Evolutionary conservation across 2,797 vertebrate species (phyloP).

Genomic region (Cryptoblepharus egeriae): DNA sequence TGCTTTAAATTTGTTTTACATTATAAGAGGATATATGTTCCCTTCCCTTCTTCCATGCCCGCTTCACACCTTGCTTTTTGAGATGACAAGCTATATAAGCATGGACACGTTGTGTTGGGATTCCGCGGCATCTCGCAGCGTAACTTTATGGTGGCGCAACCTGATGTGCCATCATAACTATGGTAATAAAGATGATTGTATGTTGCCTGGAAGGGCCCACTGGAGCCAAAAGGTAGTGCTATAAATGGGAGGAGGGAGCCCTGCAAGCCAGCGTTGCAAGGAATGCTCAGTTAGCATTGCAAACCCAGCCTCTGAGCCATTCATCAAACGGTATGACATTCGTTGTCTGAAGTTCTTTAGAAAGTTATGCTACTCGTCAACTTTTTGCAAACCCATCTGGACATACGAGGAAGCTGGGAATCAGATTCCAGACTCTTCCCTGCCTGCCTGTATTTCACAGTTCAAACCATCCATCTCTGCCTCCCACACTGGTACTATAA

Average conservation of each 20-base stretch:
- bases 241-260: conserved; percentile 3
- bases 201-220: background rate
- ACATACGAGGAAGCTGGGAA: background rate
- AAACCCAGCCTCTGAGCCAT: background rate
- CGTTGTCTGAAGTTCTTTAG: background rate
- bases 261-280: background rate
- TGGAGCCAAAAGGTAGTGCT: conserved; percentile 9
- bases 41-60: background rate
- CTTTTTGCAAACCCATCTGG: too few species aligned
- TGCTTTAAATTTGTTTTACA: background rate
- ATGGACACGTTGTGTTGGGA: background rate
- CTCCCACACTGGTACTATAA: background rate
- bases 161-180: background rate
- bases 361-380: background rate
- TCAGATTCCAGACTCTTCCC: background rate
- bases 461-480: background rate
- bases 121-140: background rate
- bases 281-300: background rate
- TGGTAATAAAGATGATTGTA: conserved; percentile 21
- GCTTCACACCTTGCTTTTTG: background rate
- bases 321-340: background rate
- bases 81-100: background rate
- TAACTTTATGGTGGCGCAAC: background rate
- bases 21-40: background rate
- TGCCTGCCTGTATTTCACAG: background rate